These are phyloP conservation scores for Pseudotriccus pelzelni DNA, from an alignment of 2,797 vertebrate genomes.

Conservation along the genomic window DNA sequence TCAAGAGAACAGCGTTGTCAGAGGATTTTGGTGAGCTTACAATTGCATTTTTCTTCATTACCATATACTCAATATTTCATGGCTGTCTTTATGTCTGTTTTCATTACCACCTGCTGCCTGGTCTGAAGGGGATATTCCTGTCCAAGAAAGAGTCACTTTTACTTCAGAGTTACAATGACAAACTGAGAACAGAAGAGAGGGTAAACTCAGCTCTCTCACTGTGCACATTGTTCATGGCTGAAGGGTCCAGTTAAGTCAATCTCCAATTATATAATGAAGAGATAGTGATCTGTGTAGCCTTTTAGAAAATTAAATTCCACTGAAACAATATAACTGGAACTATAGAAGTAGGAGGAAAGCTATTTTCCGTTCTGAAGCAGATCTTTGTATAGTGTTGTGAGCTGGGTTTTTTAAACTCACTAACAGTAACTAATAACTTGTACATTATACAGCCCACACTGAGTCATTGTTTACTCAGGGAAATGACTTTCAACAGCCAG, in stretches of 20 bases:
- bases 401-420: conserved; percentile 21
- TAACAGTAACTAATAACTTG: conserved; percentile 50
- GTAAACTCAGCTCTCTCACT: neutral
- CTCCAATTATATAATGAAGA: conserved; percentile 1
- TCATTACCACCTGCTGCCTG: neutral
- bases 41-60: neutral
- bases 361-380: conserved; percentile 49
- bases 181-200: neutral
- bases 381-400: neutral
- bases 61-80: neutral
- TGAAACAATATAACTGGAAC: conserved; percentile 4
- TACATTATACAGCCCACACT: conserved; percentile 29
- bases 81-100: neutral
- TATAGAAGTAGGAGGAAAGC: conserved; percentile 36
- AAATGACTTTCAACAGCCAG: conserved; percentile 53
- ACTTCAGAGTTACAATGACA: neutral
- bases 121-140: neutral
- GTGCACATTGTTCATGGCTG: neutral
- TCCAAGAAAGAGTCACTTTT: neutral
- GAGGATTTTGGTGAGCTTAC: neutral
- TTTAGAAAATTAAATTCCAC: conserved; percentile 44
- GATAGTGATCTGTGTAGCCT: conserved; percentile 43
- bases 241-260: neutral
- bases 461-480: conserved; percentile 60
- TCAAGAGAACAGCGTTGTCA: neutral